These are phyloP conservation scores for Macaria liturata DNA, from an alignment of 2,888 invertebrate species.

Conservation along the genomic window DNA sequence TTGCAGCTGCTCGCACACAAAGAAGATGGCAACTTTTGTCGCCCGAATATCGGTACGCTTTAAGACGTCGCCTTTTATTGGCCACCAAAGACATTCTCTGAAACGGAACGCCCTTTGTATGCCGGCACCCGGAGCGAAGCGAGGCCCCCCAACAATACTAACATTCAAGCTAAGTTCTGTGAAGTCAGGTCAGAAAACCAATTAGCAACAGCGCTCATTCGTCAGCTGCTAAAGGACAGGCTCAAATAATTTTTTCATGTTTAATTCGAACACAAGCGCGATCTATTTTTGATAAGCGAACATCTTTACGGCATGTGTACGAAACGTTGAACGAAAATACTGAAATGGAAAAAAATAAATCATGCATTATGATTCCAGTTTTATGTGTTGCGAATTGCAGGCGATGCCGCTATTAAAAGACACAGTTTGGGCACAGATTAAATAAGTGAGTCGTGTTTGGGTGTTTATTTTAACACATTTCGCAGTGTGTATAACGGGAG, in stretches of 20 bases:
- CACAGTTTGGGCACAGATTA: conserved; percentile 57
- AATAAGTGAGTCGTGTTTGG: conserved; percentile 52
- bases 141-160: conserved; percentile 51
- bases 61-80: conserved; percentile 66
- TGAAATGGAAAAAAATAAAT: conserved; percentile 67
- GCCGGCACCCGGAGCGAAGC: conserved; percentile 43
- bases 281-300: conserved; percentile 54
- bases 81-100: conserved; percentile 66
- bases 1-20: conserved; percentile 76
- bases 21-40: conserved; percentile 77
- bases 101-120: conserved; percentile 72
- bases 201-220: conserved; percentile 60
- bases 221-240: conserved; percentile 54
- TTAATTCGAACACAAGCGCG: conserved; percentile 49
- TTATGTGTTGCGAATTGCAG: conserved; percentile 72
- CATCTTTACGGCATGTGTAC: conserved; percentile 66
- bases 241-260: conserved; percentile 48
- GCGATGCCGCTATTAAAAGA: conserved; percentile 78
- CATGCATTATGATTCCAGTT: conserved; percentile 64
- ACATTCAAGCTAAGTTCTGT: conserved; percentile 53
- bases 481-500: conserved; percentile 77
- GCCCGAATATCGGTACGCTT: conserved; percentile 68
- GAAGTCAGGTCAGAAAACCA: conserved; percentile 62
- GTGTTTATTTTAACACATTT: conserved; percentile 82
- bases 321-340: conserved; percentile 50